Evolutionary conservation across 2,113 vertebrate species (phyloP).

Genomic region (Leptobrachium leishanense): DNA sequence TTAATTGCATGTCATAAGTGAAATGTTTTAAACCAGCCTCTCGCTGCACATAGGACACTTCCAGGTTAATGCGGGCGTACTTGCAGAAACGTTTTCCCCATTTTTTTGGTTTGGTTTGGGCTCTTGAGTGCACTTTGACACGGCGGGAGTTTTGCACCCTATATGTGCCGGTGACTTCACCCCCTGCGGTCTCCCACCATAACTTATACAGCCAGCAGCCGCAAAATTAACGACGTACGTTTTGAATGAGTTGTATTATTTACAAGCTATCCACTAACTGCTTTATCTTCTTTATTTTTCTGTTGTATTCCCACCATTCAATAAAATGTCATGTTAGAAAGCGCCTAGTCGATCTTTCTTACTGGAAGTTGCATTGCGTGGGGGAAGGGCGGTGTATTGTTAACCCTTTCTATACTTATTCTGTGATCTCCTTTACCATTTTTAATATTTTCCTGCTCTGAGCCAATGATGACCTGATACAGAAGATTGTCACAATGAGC

Average conservation of each 20-base stretch:
- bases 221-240: not conserved
- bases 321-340: slow-evolving; percentile 58
- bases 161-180: slow-evolving; percentile 1
- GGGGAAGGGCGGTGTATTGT: too few species aligned
- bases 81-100: not conserved
- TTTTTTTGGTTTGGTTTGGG: not conserved
- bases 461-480: too few species aligned
- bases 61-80: not conserved
- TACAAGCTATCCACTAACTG: slow-evolving; percentile 35
- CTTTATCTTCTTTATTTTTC: slow-evolving; percentile 19
- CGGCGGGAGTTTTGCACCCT: not conserved
- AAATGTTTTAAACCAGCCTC: not conserved
- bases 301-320: slow-evolving; percentile 28
- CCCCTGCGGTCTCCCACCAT: not conserved
- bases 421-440: too few species aligned
- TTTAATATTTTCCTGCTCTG: too few species aligned
- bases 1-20: slow-evolving; percentile 26
- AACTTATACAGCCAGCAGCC: slow-evolving; percentile 16
- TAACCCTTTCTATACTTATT: too few species aligned
- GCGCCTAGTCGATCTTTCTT: too few species aligned
- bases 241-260: slow-evolving; percentile 32
- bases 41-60: not conserved
- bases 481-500: too few species aligned
- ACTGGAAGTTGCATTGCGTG: too few species aligned
- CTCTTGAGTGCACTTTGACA: not conserved